Evolutionary conservation across 2,888 invertebrate genomes (phyloP).

Genomic region (Gymnoscelis rufifasciata): DNA sequence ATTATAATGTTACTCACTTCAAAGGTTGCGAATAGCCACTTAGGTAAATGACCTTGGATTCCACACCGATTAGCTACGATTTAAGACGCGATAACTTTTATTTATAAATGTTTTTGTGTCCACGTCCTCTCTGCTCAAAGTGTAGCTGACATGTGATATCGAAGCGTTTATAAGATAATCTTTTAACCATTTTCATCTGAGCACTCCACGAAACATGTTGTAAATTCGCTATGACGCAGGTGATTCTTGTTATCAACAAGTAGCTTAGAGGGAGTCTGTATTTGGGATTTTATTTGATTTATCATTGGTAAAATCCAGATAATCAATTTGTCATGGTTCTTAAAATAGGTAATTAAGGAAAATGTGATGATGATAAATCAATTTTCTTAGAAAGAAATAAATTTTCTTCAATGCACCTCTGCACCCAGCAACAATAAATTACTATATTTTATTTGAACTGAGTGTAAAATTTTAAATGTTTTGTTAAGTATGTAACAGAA

Average conservation of each 20-base stretch:
- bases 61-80: neutral
- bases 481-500: too few relatives aligned
- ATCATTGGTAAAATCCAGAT: conserved; percentile 2
- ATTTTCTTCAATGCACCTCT: too few relatives aligned
- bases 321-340: too few relatives aligned
- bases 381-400: too few relatives aligned
- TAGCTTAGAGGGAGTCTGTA: conserved; percentile 4
- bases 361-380: too few relatives aligned
- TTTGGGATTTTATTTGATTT: neutral
- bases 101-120: neutral
- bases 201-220: conserved; percentile 26
- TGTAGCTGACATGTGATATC: conserved; percentile 31
- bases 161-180: conserved; percentile 32
- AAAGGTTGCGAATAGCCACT: conserved; percentile 1
- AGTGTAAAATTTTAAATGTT: too few relatives aligned
- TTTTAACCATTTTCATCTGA: conserved; percentile 22
- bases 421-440: too few relatives aligned
- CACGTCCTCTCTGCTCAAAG: conserved; percentile 32
- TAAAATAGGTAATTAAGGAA: too few relatives aligned
- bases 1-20: neutral
- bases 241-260: conserved; percentile 8
- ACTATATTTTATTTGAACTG: too few relatives aligned
- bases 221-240: conserved; percentile 10
- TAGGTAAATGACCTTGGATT: neutral
- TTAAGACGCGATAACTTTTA: neutral